A percentile compares a stretch with the other conserved stretches of the same genome.
phyloP scores from a whole-genome alignment of 64 coral and sea anemone genomes.

The Cladopsammia gracilis region DNA sequence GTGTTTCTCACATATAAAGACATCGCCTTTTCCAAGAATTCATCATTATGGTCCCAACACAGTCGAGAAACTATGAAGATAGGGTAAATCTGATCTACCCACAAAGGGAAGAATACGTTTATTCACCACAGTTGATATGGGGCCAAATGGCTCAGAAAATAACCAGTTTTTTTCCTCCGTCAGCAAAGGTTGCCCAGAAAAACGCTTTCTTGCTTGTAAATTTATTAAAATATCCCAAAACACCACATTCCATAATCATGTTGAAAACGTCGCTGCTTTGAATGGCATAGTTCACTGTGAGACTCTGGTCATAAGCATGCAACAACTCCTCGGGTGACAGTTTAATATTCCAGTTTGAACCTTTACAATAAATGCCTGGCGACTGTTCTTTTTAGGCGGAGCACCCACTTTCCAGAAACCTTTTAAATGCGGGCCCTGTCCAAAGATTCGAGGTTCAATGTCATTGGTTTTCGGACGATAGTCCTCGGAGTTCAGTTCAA shows the following conservation, averaged over 20 bases:
- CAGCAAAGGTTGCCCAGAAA: constrained; percentile 62
- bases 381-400: constrained; percentile 56
- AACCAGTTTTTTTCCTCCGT: constrained; percentile 25
- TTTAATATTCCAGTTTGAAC: constrained; percentile 70
- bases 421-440: constrained; percentile 64
- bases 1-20: too few species aligned
- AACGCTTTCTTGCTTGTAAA: constrained; percentile 74
- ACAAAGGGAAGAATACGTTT: too few species aligned
- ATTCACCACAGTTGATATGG: constrained; percentile 41
- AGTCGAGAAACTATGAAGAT: too few species aligned
- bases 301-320: constrained; percentile 67
- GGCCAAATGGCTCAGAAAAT: constrained; percentile 42
- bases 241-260: constrained; percentile 93
- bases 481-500: constrained; percentile 42
- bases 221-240: constrained; percentile 63
- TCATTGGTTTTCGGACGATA: not conserved
- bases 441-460: constrained; percentile 19
- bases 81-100: too few species aligned
- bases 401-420: constrained; percentile 63
- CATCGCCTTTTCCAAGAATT: too few species aligned
- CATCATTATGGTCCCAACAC: too few species aligned
- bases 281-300: constrained; percentile 43
- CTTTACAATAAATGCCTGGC: constrained; percentile 70
- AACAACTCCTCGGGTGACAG: constrained; percentile 64
- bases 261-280: constrained; percentile 82